Base-by-base conservation (phyloP, 2,113 vertebrate genomes). In the Leuciscus idus region DNA sequence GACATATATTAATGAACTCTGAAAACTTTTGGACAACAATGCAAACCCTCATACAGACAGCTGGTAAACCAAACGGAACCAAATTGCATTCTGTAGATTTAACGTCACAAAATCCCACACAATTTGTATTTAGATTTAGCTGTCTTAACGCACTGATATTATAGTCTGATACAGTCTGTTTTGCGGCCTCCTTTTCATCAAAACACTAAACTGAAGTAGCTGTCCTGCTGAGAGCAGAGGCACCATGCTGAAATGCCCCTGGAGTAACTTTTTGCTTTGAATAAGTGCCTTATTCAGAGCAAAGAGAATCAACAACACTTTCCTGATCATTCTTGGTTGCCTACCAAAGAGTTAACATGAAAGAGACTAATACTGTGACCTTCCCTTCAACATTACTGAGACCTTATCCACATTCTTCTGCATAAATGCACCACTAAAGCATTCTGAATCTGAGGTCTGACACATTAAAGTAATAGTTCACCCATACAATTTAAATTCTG, bases 201-300 rank as follows among this genome's bases (percentile, higher is more conserved):
- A 77, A 33, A 55, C 52, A 57, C 50, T 78, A 57, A 78, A 57
- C 39, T 23, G 57, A 80, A 62, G 21, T 33, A 15, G 21, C 36
- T 78, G 52, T 80, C 77, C 57, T 62, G 57, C 77, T 80, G 77
- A 80, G 33, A 80, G 23, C 12, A 57, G 13, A 43, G 77, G 36
- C 76, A 59, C 30, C 50, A 57, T 57, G 50, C 50, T 21, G 75
- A 55, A 61, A 80, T n/a, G 13, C 11, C 55, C 17, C 30, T 80
- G 21, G 52, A 61, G 77, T n/a, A 80, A 80, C 30, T 13, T 77
- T 77, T 33, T 77, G 75, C 50, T 77, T 59, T 80, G 55, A 61
- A 61, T 80, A 61, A 43, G 55, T 80, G 33, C 26, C 26, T 77
- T 52, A 55, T 77, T 77, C 74, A 52, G 74, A 77, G 74, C 26